Evolutionary conservation across 2,888 invertebrate genomes (phyloP).

Genomic region (Himalopsyche japonica): DNA sequence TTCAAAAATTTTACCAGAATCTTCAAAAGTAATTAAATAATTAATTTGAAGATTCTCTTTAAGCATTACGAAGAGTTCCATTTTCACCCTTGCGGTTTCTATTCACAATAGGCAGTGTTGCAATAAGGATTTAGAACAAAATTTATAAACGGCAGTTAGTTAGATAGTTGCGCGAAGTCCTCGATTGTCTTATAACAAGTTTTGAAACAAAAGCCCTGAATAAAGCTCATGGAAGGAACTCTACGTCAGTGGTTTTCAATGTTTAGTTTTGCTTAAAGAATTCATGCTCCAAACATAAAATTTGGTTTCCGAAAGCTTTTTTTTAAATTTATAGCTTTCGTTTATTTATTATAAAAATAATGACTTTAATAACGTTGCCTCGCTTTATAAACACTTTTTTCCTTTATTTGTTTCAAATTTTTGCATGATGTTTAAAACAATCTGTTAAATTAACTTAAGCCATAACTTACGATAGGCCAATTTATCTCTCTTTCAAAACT

Average conservation of each 20-base stretch:
- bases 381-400: too few relatives aligned
- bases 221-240: neutral
- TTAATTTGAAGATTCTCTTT: neutral
- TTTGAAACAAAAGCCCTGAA: neutral
- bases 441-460: neutral
- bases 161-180: neutral
- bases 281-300: too few relatives aligned
- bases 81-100: slow-evolving; percentile 1
- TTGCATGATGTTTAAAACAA: neutral
- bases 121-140: slow-evolving; percentile 1
- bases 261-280: neutral
- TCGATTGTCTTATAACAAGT: neutral
- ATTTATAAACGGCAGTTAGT: slow-evolving; percentile 1
- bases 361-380: too few relatives aligned
- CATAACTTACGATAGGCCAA: neutral
- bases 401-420: neutral
- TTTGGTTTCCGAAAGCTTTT: too few relatives aligned
- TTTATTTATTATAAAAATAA: too few relatives aligned
- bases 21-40: neutral
- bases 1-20: neutral
- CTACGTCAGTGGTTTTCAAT: neutral
- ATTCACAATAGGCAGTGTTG: neutral
- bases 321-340: too few relatives aligned
- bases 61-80: neutral
- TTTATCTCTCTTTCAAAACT: neutral